These are phyloP conservation scores for Crotalus adamanteus DNA, from an alignment of 2,797 vertebrate species.

Conservation along the genomic window DNA sequence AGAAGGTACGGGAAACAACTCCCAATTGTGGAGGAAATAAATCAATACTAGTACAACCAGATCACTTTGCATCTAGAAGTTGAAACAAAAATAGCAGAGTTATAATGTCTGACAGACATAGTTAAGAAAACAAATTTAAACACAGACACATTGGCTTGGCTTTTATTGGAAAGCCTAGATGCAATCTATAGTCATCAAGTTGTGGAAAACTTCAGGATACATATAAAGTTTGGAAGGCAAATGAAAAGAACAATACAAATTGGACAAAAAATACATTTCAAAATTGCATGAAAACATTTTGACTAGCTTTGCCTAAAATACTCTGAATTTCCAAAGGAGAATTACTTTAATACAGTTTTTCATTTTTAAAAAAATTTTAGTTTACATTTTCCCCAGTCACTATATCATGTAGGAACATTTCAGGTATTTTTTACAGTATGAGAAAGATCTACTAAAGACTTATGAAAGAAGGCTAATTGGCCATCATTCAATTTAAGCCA, in stretches of 20 bases:
- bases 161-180: conserved; percentile 83
- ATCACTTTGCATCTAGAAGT: conserved; percentile 22
- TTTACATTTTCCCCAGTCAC: conserved; percentile 74
- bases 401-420: conserved; percentile 76
- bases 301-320: conserved; percentile 79
- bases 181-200: conserved; percentile 80
- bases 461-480: conserved; percentile 73
- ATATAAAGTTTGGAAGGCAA: conserved; percentile 82
- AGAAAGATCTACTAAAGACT: conserved; percentile 75
- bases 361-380: conserved; percentile 64
- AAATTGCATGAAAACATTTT: conserved; percentile 80
- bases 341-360: conserved; percentile 66
- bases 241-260: conserved; percentile 82
- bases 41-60: conserved; percentile 34
- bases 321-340: conserved; percentile 70
- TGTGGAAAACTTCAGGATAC: conserved; percentile 81
- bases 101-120: conserved; percentile 42
- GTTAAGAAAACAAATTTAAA: conserved; percentile 60
- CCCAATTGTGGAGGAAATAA: conserved; percentile 50
- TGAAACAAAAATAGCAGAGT: conserved; percentile 22
- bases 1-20: conserved; percentile 37
- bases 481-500: conserved; percentile 71
- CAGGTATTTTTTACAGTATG: conserved; percentile 69
- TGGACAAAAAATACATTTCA: conserved; percentile 82
- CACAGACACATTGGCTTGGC: conserved; percentile 75